A percentile compares a stretch with the other conserved stretches of the same genome.
phyloP scores from a whole-genome alignment of 2,113 vertebrate genomes.

The Pogonocichla stellata region DNA sequence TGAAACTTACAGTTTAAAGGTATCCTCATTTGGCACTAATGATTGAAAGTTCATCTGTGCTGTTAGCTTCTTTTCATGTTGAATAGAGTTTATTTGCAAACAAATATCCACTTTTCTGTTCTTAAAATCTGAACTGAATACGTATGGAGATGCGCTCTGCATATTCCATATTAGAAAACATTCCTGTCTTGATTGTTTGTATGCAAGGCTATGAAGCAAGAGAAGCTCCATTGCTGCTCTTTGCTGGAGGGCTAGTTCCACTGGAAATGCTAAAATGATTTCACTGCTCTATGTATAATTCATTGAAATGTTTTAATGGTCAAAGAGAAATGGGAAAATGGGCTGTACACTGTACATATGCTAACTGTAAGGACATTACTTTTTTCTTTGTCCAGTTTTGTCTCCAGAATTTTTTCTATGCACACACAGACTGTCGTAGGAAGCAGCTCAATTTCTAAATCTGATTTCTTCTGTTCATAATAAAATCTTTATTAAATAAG shows the following conservation, averaged over 20 bases:
- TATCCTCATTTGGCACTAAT: neutral
- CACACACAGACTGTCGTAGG: neutral
- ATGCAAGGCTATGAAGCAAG: neutral
- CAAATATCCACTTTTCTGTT: neutral
- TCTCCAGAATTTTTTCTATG: neutral
- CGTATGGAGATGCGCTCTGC: neutral
- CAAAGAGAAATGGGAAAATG: neutral
- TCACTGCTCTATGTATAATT: neutral
- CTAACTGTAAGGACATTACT: neutral
- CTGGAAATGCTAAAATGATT: neutral
- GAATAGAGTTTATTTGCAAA: conserved; percentile 1
- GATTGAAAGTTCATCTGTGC: neutral
- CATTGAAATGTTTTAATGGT: neutral
- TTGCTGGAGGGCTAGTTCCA: conserved; percentile 13
- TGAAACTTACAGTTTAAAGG: neutral
- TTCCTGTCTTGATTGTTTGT: neutral
- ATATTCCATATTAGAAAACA: neutral
- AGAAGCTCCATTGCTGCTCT: neutral
- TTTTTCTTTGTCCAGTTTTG: neutral
- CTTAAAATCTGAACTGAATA: neutral
- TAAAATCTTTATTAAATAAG: conserved; percentile 39
- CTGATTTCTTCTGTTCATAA: neutral
- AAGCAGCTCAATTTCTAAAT: neutral
- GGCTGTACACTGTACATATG: neutral
- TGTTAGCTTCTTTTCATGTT: neutral